A percentile compares a stretch with the other conserved stretches of the same genome.
Evolutionary conservation across 2,113 vertebrate species (phyloP).

Genomic region (Callipepla californica): DNA sequence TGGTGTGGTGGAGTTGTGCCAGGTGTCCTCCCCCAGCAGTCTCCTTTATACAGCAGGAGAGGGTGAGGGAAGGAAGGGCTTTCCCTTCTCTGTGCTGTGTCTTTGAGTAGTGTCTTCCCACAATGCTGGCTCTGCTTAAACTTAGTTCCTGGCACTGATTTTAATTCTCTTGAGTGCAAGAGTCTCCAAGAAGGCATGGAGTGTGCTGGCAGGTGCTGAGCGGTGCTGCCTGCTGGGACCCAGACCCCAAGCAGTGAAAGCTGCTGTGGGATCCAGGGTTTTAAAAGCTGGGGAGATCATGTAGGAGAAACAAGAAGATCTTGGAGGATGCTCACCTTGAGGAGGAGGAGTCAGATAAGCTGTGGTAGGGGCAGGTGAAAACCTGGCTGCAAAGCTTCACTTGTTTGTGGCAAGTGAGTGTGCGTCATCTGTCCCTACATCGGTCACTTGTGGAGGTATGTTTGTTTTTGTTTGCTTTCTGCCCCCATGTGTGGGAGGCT

Average conservation of each 20-base stretch:
- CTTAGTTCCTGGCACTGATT: neutral
- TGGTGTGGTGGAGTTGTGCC: neutral
- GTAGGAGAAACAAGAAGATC: neutral
- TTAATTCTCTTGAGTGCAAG: neutral
- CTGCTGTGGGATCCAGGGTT: accelerated
- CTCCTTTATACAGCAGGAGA: neutral
- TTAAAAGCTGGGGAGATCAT: neutral
- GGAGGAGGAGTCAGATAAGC: neutral
- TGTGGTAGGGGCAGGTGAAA: neutral
- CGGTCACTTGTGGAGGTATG: neutral
- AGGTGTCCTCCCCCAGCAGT: neutral
- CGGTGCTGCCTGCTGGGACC: neutral
- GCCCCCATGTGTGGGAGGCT: neutral
- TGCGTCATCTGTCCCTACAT: accelerated
- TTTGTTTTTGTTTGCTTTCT: neutral
- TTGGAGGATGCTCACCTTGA: accelerated
- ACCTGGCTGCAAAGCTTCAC: neutral
- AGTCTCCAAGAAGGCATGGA: neutral
- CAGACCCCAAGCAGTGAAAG: neutral
- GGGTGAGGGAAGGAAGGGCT: neutral
- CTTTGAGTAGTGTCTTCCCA: neutral
- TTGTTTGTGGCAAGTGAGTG: neutral
- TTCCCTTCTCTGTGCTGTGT: neutral
- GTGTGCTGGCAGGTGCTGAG: neutral
- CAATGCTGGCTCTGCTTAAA: neutral